Percentiles rank a stretch among this genome's conserved stretches.
Conservation (phyloP, 2,113 vertebrate species). For the Chloropsis cyanopogon region DNA sequence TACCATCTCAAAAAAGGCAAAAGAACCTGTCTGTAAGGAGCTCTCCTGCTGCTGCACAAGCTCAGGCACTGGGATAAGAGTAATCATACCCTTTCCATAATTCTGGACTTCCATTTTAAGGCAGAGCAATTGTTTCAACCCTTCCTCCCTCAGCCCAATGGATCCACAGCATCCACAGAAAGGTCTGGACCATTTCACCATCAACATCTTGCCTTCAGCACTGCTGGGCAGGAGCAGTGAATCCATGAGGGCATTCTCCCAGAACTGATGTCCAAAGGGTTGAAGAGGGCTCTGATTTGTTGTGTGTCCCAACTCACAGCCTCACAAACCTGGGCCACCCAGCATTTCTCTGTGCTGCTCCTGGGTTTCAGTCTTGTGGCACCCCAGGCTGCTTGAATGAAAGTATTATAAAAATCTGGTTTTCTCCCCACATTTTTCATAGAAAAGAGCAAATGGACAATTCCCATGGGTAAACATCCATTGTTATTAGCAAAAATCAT, state of each 20-base stretch:
- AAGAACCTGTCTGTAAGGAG: not conserved
- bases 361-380: not conserved
- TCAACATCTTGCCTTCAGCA: not conserved
- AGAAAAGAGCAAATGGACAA: not conserved
- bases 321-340: not conserved
- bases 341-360: not conserved
- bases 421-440: not conserved
- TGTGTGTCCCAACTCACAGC: accelerated
- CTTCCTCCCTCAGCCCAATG: not conserved
- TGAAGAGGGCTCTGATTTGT: not conserved
- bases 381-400: not conserved
- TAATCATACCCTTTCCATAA: not conserved
- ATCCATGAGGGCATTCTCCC: not conserved
- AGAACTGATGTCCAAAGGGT: not conserved
- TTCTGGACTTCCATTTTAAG: not conserved
- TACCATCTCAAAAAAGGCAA: not conserved
- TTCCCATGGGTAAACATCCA: not conserved
- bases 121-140: not conserved
- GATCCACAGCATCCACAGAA: not conserved
- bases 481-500: not conserved
- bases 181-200: not conserved
- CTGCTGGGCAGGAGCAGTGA: not conserved
- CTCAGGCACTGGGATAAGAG: not conserved
- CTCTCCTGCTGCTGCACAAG: not conserved
- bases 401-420: not conserved